A percentile compares a stretch with the other conserved stretches of the same genome.
Conservation (phyloP, 2,113 vertebrate genomes). For the Elanoides forficatus region DNA sequence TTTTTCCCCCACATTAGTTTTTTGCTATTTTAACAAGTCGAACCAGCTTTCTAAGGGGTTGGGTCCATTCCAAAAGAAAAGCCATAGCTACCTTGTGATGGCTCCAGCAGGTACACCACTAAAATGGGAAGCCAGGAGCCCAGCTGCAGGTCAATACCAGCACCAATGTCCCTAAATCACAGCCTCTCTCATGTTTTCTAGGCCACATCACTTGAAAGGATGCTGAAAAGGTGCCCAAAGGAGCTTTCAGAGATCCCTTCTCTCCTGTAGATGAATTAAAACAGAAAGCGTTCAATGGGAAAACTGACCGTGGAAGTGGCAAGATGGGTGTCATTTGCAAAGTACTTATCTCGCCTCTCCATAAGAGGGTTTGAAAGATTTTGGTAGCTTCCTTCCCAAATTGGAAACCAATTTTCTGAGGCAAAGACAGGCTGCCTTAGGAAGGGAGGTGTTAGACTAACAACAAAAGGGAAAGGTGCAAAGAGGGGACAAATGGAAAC, state of each 20-base stretch:
- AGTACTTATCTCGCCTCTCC: neutral
- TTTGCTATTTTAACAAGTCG: neutral
- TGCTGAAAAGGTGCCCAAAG: neutral
- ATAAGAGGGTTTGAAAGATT: neutral
- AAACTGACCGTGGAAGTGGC: neutral
- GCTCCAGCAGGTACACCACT: neutral
- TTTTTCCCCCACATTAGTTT: neutral
- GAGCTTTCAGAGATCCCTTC: neutral
- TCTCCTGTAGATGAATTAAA: neutral
- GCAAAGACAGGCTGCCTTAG: neutral
- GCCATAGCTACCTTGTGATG: neutral
- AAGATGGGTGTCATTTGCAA: neutral
- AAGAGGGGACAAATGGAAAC: conserved; percentile 63
- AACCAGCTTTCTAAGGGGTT: neutral
- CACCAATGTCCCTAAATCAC: neutral
- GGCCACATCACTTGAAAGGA: neutral
- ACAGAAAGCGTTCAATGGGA: neutral
- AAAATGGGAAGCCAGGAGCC: neutral
- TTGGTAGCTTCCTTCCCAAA: conserved; percentile 2
- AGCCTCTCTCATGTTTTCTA: neutral
- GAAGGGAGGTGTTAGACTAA: conserved; percentile 49
- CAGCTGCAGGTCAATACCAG: neutral
- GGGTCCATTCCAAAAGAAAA: neutral
- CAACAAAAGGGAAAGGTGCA: conserved; percentile 65
- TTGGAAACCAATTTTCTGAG: conserved; percentile 5